Conservation (phyloP, 2,888 invertebrate species). For the Phortica magna region DNA sequence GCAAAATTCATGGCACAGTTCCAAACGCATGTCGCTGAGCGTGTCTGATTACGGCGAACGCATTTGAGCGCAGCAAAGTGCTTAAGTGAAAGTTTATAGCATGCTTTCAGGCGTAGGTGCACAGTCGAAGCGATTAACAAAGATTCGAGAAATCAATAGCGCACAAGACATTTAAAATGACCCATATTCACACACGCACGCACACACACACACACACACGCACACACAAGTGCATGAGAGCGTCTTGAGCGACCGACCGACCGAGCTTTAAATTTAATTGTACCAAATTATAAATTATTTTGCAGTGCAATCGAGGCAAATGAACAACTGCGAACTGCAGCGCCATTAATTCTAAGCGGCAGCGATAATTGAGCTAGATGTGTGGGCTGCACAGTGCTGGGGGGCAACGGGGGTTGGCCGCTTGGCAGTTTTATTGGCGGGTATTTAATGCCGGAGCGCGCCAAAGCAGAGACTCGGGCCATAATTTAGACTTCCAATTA, state of each 20-base stretch:
- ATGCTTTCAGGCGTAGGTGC: constrained; percentile 37
- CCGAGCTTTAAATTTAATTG: constrained; percentile 54
- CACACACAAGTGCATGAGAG: too few species aligned
- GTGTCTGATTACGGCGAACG: neutral
- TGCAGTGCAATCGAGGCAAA: constrained; percentile 42
- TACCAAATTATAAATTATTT: constrained; percentile 71
- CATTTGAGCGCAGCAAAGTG: constrained; percentile 15
- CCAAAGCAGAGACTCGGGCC: constrained; percentile 58
- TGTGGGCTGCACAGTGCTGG: constrained; percentile 1
- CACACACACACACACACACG: neutral
- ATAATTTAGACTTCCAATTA: constrained; percentile 70
- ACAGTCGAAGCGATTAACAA: constrained; percentile 34
- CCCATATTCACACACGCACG: constrained; percentile 52
- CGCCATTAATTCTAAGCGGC: constrained; percentile 61
- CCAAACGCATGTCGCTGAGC: constrained; percentile 12
- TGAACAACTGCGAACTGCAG: constrained; percentile 36
- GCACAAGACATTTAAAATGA: constrained; percentile 59
- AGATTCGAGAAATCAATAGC: constrained; percentile 57
- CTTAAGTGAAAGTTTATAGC: constrained; percentile 65
- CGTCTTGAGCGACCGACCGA: neutral
- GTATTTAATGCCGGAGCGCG: constrained; percentile 21
- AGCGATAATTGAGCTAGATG: constrained; percentile 17
- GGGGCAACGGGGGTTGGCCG: neutral
- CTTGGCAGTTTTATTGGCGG: constrained; percentile 16
- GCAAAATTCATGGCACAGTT: constrained; percentile 22